Base-by-base conservation (phyloP, 2,888 invertebrate species). In the Ypsolopha sequella region DNA sequence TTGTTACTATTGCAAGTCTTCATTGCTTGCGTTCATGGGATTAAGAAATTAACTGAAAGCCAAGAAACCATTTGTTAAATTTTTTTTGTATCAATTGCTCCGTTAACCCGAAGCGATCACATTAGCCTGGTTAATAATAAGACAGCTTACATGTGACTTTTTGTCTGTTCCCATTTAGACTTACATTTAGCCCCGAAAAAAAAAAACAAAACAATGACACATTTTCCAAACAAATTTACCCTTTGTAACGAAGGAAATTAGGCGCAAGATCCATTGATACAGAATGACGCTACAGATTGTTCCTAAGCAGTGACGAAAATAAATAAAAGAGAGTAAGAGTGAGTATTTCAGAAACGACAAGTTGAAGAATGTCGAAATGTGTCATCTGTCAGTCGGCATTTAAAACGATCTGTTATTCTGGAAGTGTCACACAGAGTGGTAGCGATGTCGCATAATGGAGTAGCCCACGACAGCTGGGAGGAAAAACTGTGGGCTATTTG, bases 331-430 rank as follows among this genome's bases (percentile, higher is more conserved):
- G 63, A 68, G 66, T 55, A 61, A 63, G 60, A 60, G 65, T 53
- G 66, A 67, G 77, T 82, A 79, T 84, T 80, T 81, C 79, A 82
- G 76, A 76, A 77, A 71, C 73, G 80, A 84, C 84, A 84, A 84
- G 84, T 84, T 84, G 80, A 85, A 80, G 82, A 82, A 85, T 85
- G 84, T 82, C 76, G 79, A 85, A 82, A 86, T 81, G 85, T 86
- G 86, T 86, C 86, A 82, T 79, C 85, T 86, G 86, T 86, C 86
- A 85, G 74, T 82, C 69, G 85, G 79, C 73, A 77, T 86, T 86
- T 85, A 86, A 78, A 81, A 73, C 82, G 78, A 85, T 85, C 82
- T 84, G 84, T 85, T 85, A 80, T 80, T 81, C 72, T 72, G 73
- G 67, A 80, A 75, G 75, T 73, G 76, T 70, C 73, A 64, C 62